Percentiles rank a stretch among this genome's conserved stretches.
Evolutionary conservation across 2,113 vertebrate species (phyloP).

Genomic region (Epinephelus fuscoguttatus): DNA sequence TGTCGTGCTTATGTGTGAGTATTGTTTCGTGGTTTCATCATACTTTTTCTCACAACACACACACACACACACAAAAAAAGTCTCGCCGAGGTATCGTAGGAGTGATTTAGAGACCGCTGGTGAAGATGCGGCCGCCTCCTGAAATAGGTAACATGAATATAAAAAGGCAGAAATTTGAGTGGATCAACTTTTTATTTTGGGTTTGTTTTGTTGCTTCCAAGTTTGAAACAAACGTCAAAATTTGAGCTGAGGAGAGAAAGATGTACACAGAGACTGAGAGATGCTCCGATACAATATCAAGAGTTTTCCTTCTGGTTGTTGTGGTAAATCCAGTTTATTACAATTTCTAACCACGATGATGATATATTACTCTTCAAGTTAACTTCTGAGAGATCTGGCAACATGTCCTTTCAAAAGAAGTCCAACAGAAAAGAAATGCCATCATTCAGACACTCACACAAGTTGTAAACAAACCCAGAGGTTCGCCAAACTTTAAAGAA

Average conservation of each 20-base stretch:
- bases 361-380: not conserved
- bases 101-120: constrained; percentile 53
- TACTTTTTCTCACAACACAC: constrained; percentile 40
- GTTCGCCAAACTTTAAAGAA: no score
- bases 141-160: constrained; percentile 45
- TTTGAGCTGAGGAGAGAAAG: not conserved
- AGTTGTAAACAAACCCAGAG: not conserved
- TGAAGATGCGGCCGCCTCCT: constrained; percentile 39
- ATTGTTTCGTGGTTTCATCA: constrained; percentile 79
- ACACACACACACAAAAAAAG: constrained; percentile 37
- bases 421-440: not conserved
- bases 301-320: not conserved
- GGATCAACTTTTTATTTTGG: constrained; percentile 24
- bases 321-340: not conserved
- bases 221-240: constrained; percentile 29
- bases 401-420: not conserved
- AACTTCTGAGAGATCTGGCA: not conserved
- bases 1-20: constrained; percentile 48
- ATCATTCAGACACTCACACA: not conserved
- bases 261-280: not conserved
- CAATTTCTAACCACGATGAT: not conserved
- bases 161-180: constrained; percentile 9
- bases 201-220: constrained; percentile 15
- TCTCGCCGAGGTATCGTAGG: constrained; percentile 62
- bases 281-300: not conserved